phyloP scores from a whole-genome alignment of 2,888 invertebrate genomes.

The Teleogryllus oceanicus region DNA sequence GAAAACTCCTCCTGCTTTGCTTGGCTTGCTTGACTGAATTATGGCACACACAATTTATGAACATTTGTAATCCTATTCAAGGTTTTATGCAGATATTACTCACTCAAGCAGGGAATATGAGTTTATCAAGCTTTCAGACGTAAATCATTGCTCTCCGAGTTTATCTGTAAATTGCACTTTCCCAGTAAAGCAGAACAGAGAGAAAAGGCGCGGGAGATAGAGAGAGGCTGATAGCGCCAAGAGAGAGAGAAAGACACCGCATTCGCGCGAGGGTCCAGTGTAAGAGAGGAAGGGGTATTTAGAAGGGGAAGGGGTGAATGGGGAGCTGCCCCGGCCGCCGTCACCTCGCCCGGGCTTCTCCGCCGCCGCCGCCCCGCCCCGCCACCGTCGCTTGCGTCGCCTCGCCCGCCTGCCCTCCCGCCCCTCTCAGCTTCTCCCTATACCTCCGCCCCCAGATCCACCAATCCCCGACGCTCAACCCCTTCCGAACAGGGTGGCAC shows the following conservation, averaged over 20 bases:
- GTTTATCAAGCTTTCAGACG: conserved; percentile 61
- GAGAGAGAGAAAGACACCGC: conserved; percentile 11
- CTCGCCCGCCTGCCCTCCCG: conserved; percentile 24
- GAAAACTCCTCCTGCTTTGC: conserved; percentile 36
- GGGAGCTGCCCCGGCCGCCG: conserved; percentile 38
- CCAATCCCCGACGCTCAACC: background rate
- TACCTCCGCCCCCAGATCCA: background rate
- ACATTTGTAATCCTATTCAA: conserved; percentile 53
- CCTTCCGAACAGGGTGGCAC: conserved; percentile 34
- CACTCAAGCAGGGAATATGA: conserved; percentile 52
- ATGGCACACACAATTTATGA: conserved; percentile 52
- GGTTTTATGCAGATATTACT: conserved; percentile 53
- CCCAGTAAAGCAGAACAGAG: conserved; percentile 46
- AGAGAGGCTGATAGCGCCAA: conserved; percentile 27
- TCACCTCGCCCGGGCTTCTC: conserved; percentile 34
- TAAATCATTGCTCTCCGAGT: conserved; percentile 60
- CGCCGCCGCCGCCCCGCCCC: conserved; percentile 31
- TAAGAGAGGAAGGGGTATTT: conserved; percentile 33
- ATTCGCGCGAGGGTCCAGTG: conserved; percentile 2
- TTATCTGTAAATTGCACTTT: conserved; percentile 67
- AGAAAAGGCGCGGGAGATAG: conserved; percentile 36
- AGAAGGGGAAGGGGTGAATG: conserved; percentile 35
- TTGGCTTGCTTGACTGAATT: conserved; percentile 48
- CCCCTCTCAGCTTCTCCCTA: background rate
- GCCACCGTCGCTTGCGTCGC: conserved; percentile 28